Conservation (phyloP, 2,113 vertebrate species). For the Macrotis lagotis region DNA sequence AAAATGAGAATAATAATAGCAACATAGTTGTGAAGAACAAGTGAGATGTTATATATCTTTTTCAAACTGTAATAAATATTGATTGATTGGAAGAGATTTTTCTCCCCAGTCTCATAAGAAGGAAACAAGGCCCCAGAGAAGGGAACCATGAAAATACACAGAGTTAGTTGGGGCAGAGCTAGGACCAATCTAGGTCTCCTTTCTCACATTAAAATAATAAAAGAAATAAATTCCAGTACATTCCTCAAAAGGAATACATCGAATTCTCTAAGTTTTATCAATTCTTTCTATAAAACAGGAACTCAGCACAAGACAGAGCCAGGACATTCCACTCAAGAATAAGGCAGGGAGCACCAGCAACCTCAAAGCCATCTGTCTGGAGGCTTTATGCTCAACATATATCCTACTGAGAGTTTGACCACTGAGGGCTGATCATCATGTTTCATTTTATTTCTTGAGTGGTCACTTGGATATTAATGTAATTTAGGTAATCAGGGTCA, state of each 20-base stretch:
- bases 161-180: background rate
- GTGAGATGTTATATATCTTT: background rate
- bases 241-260: slow-evolving; percentile 7
- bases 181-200: background rate
- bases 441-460: background rate
- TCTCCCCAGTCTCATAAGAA: background rate
- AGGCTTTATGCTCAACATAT: background rate
- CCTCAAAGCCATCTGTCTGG: no score
- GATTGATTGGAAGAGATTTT: background rate
- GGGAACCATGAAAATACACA: background rate
- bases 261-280: slow-evolving; percentile 21
- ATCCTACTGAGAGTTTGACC: background rate
- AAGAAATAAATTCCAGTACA: background rate
- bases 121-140: background rate
- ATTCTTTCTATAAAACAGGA: slow-evolving; percentile 39
- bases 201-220: background rate
- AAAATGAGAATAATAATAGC: background rate
- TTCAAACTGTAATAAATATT: background rate
- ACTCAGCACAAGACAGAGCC: background rate
- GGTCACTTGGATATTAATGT: background rate
- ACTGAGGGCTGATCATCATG: background rate
- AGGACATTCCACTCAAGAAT: background rate
- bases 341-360: background rate
- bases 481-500: background rate
- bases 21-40: background rate